Evolutionary conservation across 2,797 vertebrate genomes (phyloP), one percentile per base, ranked within the genome.

Genomic region (Silurus lanzhouensis): DNA sequence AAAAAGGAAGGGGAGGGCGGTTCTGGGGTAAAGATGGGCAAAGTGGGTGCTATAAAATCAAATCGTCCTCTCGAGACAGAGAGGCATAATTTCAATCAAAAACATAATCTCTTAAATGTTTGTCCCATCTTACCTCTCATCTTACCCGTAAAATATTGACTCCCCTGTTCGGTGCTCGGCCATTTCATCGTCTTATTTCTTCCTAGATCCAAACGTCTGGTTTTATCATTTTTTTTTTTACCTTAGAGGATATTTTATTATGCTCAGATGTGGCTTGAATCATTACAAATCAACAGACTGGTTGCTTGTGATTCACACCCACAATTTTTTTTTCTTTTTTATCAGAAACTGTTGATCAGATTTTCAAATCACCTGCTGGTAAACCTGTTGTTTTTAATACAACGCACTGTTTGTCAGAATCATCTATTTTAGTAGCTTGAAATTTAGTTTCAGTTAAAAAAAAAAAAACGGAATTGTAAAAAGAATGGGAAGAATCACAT

Each of bases 61-160:
- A 92, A 95, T 94, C 88, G 87, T 91, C 90, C 71, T 87, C 83
- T 85, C 90, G 91, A 91, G 92, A 87, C 86, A 91, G 89, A 91
- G 90, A 91, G 91, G 92, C 93, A 93, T 93, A 92, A 92, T 93
- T 93, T 91, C 93, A 94, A 93, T 95, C 94, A 94, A 92, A 95
- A 94, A 88, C 91, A 92, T 93, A 95, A 95, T 94, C 93, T 94
- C 91, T 91, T 93, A 93, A 95, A 95, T 93, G 92, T 94, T 94
- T 94, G 91, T 93, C 94, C 93, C 93, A 92, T 94, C 92, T 94
- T 91, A 93, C 93, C 93, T 92, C 91, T 93, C 93, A 93, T 92
- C 92, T 93, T 90, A 27, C 5, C 2, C 1, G 85, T 88, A 91
- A 92, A 94, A 94, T 93, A 93, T 90, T 48, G 10, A 84, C 67